Evolutionary conservation across 1,140 invertebrate genomes (phyloP), one percentile per base, ranked within the genome.

Genomic region (Solenopsis invicta): DNA sequence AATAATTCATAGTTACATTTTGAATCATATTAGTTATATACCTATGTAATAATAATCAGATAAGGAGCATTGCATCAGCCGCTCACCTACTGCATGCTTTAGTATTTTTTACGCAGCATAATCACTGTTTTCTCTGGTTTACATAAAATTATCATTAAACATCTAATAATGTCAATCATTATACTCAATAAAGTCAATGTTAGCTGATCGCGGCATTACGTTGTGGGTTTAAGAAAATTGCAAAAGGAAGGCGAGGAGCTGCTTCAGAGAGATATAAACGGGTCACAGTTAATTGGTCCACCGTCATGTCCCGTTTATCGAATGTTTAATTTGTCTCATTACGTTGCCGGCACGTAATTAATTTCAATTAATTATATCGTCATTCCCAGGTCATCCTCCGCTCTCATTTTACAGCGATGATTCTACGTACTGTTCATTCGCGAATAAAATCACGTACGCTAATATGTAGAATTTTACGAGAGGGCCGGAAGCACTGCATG

Each of bases 261-360:
- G 76, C 24, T 77, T 81, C 52, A 48, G 24, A 74, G 59, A 59
- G 62, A 78, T 85, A 90, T 74, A 87, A 90, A 52, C 71, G 41
- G 88, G 88, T 62, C 66, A 82, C 52, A 62, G 89, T 90, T 90
- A 90, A 90, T 90, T 90, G 86, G 89, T 75, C 78, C 89, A 85
- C 80, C 75, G 87, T 86, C 87, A 76, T 85, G 89, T 77, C 62
- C 64, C 82, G 89, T 92, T 92, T 91, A 92, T 89, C 84, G 85
- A 92, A 91, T 92, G 87, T 93, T 92, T 92, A 93, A 92, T 93
- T 92, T 91, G 87, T 90, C 87, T 90, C 91, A 85, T 87, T 86
- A 87, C 84, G 77, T 87, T 85, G 87, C 62, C 82, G 87, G 71
- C 69, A 37, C 75, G 85, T 89, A 91, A 93, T 92, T 93, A 93